Evolutionary conservation across 2,113 vertebrate species (phyloP), one percentile per base, ranked within the genome.

Genomic region (Poeciliopsis prolifica): DNA sequence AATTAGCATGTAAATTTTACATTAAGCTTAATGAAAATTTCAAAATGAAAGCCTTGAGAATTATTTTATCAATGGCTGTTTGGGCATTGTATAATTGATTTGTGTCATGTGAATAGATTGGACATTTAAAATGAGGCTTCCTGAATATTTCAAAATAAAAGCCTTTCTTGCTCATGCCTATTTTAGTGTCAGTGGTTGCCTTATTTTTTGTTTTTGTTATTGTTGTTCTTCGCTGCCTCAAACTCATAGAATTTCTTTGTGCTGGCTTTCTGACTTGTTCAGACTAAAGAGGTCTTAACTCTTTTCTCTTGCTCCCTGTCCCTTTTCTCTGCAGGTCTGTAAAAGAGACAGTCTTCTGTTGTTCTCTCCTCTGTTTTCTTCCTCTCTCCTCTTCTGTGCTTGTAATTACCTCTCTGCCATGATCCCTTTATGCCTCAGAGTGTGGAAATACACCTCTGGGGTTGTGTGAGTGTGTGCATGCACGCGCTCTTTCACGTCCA

Each of bases 341-440:
- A 65, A 74, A 58, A 72, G 63, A n/a, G 0, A 48, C 17, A 51
- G 10, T 65, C 33, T 10, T 5, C 35, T 79, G 74, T 82, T 72
- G 70, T 84, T 68, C 67, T 81, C 68, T 84, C 51, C 67, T 81
- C 76, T 79, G 30, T 88, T 84, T 82, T 86, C 81, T 76, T 74
- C 30, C 37, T 72, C 37, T 72, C 42, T 61, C 65, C 33, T 54
- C 29, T 75, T 63, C 29, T 80, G 75, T 74, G 68, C 75, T 81
- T 79, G 85, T 91, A 93, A 92, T 93, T 92, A 92, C 86, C 86
- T 87, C 75, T 84, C 82, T 66, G 79, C 74, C 48, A 24, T 63
- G 77, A 89, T 91, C 80, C 87, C 80, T 86, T 89, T 83, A 88
- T 83, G 85, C 86, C 78, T 86, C 77, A 51, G 67, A 86, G 81